Evolutionary conservation across 2,888 invertebrate species (phyloP).

Genomic region (Neoscelio sp.): DNA sequence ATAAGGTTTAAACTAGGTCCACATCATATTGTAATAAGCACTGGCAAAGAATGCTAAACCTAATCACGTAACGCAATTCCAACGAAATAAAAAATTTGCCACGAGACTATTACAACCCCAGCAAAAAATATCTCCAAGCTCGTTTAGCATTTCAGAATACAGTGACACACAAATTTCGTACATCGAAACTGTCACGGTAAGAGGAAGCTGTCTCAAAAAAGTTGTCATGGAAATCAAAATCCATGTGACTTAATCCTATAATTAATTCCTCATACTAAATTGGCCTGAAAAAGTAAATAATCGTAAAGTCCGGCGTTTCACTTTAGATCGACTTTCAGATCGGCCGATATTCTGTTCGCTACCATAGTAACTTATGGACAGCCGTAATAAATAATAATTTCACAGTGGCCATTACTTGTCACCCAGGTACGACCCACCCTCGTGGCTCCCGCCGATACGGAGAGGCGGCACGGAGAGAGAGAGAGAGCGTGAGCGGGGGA

Average conservation of each 20-base stretch:
- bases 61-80: too few species aligned
- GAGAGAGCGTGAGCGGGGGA: neutral
- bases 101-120: too few species aligned
- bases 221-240: too few species aligned
- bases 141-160: too few species aligned
- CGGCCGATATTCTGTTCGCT: slow-evolving; percentile 7
- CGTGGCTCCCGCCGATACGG: slow-evolving; percentile 3
- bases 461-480: neutral
- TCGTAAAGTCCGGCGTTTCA: slow-evolving; percentile 22
- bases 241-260: slow-evolving; percentile 45
- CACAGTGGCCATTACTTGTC: slow-evolving; percentile 80
- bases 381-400: slow-evolving; percentile 79
- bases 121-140: too few species aligned
- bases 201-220: too few species aligned
- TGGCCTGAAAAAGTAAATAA: slow-evolving; percentile 29
- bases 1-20: too few species aligned
- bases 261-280: slow-evolving; percentile 47
- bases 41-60: too few species aligned
- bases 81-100: too few species aligned
- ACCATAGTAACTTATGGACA: neutral
- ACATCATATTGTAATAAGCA: too few species aligned
- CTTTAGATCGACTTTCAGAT: slow-evolving; percentile 9
- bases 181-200: slow-evolving; percentile 14
- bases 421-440: slow-evolving; percentile 60
- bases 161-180: slow-evolving; percentile 16